Conservation (phyloP, 1,140 invertebrate species). For the Tigriopus japonicus region DNA sequence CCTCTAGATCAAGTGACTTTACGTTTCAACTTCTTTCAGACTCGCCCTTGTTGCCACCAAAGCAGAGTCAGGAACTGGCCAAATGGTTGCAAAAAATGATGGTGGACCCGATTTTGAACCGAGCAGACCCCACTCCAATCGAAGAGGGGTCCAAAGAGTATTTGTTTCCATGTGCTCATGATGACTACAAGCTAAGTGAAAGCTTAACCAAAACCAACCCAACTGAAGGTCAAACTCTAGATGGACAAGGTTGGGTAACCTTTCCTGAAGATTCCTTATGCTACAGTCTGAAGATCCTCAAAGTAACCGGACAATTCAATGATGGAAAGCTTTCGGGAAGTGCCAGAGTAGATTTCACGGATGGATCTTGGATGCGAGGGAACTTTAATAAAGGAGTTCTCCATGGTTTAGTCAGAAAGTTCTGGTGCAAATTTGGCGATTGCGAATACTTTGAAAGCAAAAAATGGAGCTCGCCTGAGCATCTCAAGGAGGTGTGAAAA, state of each 20-base stretch:
- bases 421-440: background rate
- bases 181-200: background rate
- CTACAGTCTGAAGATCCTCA: background rate
- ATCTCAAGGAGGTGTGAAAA: background rate
- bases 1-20: too few species aligned
- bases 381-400: background rate
- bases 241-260: background rate
- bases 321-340: background rate
- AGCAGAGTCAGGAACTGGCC: too few species aligned
- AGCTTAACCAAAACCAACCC: background rate
- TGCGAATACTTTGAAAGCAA: background rate
- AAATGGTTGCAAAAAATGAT: too few species aligned
- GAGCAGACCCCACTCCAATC: too few species aligned
- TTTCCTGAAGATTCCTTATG: background rate
- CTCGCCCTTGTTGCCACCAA: too few species aligned
- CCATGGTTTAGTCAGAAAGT: background rate
- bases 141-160: background rate
- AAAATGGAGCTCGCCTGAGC: background rate
- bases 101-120: too few species aligned
- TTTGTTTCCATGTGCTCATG: background rate
- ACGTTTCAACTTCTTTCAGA: too few species aligned
- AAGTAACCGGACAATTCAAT: background rate
- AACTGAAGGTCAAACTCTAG: background rate
- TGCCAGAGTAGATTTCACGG: background rate
- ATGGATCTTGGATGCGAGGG: background rate